Evolutionary conservation across 2,113 vertebrate species (phyloP).

Genomic region (Furnarius figulus): DNA sequence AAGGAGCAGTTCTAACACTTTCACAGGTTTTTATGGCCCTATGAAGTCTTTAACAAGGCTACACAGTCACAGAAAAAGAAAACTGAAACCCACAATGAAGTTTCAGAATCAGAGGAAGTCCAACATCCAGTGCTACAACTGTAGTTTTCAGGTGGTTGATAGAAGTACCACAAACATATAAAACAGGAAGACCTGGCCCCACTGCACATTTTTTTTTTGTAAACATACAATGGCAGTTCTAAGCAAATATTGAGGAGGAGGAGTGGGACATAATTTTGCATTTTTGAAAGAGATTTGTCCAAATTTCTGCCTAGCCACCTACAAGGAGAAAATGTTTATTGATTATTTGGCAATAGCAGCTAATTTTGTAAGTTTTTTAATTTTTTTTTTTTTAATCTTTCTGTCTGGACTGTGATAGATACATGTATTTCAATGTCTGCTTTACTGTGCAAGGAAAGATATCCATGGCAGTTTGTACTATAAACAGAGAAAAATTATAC

Average conservation of each 20-base stretch:
- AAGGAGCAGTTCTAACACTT: not conserved
- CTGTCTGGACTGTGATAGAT: not conserved
- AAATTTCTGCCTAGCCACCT: not conserved
- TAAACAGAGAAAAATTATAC: not conserved
- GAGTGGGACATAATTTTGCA: accelerated
- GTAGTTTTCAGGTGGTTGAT: not conserved
- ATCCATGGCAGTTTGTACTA: not conserved
- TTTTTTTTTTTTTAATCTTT: not conserved
- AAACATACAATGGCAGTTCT: not conserved
- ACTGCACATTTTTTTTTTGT: not conserved
- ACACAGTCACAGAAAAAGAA: not conserved
- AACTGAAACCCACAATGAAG: not conserved
- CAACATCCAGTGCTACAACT: not conserved
- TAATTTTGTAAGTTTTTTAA: not conserved
- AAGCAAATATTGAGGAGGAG: not conserved
- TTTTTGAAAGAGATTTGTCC: not conserved
- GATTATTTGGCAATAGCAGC: not conserved
- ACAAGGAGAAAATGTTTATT: not conserved
- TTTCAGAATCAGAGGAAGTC: not conserved
- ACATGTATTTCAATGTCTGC: not conserved
- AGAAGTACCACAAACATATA: not conserved
- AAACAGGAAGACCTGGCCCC: not conserved
- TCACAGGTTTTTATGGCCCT: not conserved
- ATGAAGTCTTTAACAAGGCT: not conserved
- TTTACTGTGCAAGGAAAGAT: not conserved